Conservation (phyloP, 2,113 vertebrate genomes). For the Elaphurus davidianus region DNA sequence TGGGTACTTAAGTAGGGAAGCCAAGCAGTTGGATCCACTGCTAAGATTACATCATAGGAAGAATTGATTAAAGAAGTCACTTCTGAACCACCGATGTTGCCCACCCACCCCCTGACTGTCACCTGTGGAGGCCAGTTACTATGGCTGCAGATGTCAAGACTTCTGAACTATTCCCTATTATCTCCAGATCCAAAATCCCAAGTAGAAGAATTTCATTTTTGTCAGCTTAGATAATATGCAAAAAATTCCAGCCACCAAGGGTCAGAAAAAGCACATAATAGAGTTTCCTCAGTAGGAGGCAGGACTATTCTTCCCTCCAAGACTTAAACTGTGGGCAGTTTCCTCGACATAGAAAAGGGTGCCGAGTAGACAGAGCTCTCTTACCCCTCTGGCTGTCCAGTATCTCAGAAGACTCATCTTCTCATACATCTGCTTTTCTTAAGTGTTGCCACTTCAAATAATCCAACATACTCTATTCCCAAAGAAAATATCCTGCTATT, state of each 20-base stretch:
- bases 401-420: neutral
- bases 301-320: neutral
- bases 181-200: neutral
- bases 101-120: neutral
- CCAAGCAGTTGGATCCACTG: neutral
- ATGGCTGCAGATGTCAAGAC: neutral
- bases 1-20: neutral
- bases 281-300: neutral
- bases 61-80: neutral
- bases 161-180: neutral
- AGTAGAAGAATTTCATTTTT: neutral
- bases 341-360: neutral
- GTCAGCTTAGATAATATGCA: neutral
- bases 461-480: neutral
- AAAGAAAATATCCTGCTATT: neutral
- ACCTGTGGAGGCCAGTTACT: neutral
- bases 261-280: neutral
- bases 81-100: neutral
- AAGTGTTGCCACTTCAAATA: neutral
- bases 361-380: neutral
- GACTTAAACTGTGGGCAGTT: neutral
- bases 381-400: neutral
- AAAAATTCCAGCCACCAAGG: neutral
- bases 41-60: conserved; percentile 22
- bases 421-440: neutral